phyloP scores from a whole-genome alignment of 1,140 invertebrate species.

The Aphelenchoides fujianensis region DNA sequence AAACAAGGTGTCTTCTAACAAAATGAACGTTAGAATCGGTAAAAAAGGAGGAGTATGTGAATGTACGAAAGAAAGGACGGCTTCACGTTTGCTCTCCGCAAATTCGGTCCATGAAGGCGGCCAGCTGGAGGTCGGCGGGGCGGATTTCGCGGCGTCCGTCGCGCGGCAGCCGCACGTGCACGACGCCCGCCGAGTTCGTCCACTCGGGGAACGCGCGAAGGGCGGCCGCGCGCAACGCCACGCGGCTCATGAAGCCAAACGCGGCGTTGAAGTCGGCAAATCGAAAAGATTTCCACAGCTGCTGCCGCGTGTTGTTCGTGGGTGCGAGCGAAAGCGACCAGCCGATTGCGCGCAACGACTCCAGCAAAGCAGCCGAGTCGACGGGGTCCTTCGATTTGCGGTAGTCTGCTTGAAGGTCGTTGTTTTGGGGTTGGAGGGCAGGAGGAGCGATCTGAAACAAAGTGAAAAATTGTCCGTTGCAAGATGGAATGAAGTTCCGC shows the following conservation, averaged over 20 bases:
- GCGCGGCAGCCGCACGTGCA: not conserved
- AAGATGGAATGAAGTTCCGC: no score
- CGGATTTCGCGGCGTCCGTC: not conserved
- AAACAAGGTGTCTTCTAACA: no score
- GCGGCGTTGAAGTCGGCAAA: constrained; percentile 72
- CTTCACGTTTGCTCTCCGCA: not conserved
- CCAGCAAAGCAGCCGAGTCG: not conserved
- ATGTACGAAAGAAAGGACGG: no score
- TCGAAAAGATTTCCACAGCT: constrained; percentile 63
- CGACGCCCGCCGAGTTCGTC: not conserved
- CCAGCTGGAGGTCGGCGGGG: not conserved
- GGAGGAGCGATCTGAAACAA: no score
- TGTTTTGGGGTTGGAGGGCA: no score
- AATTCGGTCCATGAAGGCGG: constrained; percentile 10
- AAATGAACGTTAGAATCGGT: no score
- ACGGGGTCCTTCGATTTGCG: no score
- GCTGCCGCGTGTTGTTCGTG: not conserved
- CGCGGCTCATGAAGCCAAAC: constrained; percentile 90
- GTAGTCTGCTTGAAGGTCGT: no score
- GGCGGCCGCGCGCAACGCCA: constrained; percentile 79
- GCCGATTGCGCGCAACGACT: not conserved
- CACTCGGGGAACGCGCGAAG: not conserved
- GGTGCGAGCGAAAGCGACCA: not conserved
- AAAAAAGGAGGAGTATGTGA: no score
- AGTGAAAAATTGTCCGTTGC: no score